A percentile compares a stretch with the other conserved stretches of the same genome.
These are phyloP conservation scores for Euwallacea similis DNA, from an alignment of 1,140 invertebrate genomes.

Conservation along the genomic window DNA sequence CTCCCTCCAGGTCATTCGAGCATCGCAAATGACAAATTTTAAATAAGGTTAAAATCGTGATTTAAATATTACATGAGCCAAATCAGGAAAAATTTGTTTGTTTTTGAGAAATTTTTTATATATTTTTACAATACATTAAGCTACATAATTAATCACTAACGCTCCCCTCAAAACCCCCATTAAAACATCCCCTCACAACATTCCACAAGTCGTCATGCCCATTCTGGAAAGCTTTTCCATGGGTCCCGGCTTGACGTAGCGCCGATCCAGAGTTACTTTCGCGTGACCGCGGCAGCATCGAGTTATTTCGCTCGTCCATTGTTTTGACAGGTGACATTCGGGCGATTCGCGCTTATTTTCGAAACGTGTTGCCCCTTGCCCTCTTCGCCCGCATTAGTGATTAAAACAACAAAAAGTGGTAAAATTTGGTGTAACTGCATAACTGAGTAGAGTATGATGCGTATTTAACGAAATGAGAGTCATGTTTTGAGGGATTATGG, in stretches of 20 bases:
- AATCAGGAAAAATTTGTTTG: no score
- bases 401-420: neutral
- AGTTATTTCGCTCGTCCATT: neutral
- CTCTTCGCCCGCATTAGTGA: neutral
- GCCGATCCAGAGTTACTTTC: conserved; percentile 11
- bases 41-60: no score
- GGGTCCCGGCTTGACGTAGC: neutral
- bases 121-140: no score
- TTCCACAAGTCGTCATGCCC: conserved; percentile 3
- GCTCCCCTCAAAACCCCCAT: no score
- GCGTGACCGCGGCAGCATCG: conserved; percentile 10
- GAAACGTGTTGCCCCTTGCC: neutral
- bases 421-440: neutral
- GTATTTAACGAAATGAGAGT: conserved; percentile 1
- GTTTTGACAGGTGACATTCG: neutral
- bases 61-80: no score
- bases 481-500: neutral
- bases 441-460: neutral
- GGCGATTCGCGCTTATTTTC: conserved; percentile 5
- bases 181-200: no score
- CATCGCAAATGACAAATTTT: no score
- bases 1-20: no score
- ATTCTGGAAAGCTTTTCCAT: conserved; percentile 15
- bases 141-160: no score
- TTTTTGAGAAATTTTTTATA: no score